A percentile compares a stretch with the other conserved stretches of the same genome.
Conservation (phyloP, 2,888 invertebrate species). For the Thumatha senex region DNA sequence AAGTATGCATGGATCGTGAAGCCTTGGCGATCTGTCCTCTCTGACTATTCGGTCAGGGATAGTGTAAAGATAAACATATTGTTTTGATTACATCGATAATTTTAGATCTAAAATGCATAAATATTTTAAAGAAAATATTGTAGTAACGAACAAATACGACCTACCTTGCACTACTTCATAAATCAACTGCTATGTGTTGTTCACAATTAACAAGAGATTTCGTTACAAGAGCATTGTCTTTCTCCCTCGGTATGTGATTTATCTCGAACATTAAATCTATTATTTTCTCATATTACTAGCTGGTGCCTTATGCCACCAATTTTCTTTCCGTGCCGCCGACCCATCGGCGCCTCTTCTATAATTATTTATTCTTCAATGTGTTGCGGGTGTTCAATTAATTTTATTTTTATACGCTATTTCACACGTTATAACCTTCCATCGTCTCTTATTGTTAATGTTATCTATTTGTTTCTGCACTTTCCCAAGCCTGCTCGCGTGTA, state of each 20-base stretch:
- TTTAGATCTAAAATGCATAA: too few species aligned
- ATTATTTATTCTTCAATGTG: slow-evolving; percentile 60
- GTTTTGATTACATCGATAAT: too few species aligned
- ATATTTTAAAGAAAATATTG: slow-evolving; percentile 31
- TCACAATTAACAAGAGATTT: slow-evolving; percentile 77
- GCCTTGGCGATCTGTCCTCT: too few species aligned
- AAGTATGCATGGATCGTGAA: too few species aligned
- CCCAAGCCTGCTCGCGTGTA: slow-evolving; percentile 61
- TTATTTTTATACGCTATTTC: slow-evolving; percentile 66
- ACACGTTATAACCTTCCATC: slow-evolving; percentile 54
- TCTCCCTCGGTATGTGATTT: slow-evolving; percentile 71
- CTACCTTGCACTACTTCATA: slow-evolving; percentile 73
- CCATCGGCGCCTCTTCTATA: slow-evolving; percentile 63
- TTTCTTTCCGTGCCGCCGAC: slow-evolving; percentile 67
- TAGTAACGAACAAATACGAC: slow-evolving; percentile 62
- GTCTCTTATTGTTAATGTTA: slow-evolving; percentile 53
- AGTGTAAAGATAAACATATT: too few species aligned
- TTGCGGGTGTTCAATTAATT: slow-evolving; percentile 65
- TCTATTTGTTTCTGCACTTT: slow-evolving; percentile 58
- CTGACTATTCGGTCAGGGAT: too few species aligned
- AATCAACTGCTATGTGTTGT: slow-evolving; percentile 69
- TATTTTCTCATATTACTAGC: slow-evolving; percentile 68
- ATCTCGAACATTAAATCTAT: slow-evolving; percentile 77
- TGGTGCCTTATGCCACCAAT: slow-evolving; percentile 61
- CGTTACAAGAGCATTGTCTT: slow-evolving; percentile 78